Conservation (phyloP, 2,797 vertebrate species). For the Cygnus olor region DNA sequence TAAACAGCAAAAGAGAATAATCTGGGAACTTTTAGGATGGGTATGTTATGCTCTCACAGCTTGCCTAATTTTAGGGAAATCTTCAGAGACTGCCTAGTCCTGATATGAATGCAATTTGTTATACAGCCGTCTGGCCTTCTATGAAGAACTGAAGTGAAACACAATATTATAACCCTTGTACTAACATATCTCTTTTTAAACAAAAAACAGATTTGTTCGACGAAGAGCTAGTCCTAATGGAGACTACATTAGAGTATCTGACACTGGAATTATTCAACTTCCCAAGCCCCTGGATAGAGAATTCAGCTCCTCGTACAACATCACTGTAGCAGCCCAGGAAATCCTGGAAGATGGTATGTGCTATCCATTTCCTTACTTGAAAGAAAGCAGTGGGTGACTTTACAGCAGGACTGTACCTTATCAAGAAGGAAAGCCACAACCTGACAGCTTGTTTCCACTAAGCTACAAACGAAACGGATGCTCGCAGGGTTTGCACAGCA, state of each 20-base stretch:
- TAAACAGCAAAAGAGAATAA: background rate
- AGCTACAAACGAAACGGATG: background rate
- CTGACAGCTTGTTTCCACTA: background rate
- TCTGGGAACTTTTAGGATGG: rapidly evolving
- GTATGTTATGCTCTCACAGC: background rate
- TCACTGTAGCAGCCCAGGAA: slow-evolving; percentile 82
- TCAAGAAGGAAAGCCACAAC: background rate
- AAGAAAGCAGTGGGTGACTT: background rate
- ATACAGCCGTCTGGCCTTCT: background rate
- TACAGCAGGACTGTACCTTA: background rate
- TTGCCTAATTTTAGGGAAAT: background rate
- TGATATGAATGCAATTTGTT: slow-evolving; percentile 11
- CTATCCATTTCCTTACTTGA: background rate
- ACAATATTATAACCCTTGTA: background rate
- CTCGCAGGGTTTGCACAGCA: background rate
- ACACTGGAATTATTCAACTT: slow-evolving; percentile 73
- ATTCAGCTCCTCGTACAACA: slow-evolving; percentile 78
- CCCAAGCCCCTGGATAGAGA: slow-evolving; percentile 81
- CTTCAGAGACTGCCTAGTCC: background rate
- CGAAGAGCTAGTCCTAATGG: slow-evolving; percentile 74
- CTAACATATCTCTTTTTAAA: background rate
- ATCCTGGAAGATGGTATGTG: slow-evolving; percentile 68
- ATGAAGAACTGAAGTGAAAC: background rate
- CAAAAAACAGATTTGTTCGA: slow-evolving; percentile 74
- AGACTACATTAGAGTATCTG: slow-evolving; percentile 66